phyloP scores from a whole-genome alignment of 2,797 vertebrate species.

The Paratrypauchen microcephalus region DNA sequence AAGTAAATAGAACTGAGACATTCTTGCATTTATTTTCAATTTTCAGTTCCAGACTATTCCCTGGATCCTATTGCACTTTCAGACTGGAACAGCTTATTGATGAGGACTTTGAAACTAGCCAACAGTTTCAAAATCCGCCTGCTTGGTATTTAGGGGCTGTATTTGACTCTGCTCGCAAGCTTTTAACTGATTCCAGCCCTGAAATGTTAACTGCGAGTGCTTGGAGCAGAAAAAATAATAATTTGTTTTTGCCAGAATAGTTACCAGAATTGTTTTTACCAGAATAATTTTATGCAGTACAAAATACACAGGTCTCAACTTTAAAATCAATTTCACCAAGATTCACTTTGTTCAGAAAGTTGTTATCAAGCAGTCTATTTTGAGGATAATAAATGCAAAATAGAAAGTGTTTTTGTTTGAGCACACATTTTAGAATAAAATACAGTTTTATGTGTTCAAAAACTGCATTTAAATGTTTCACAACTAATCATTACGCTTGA shows the following conservation, averaged over 20 bases:
- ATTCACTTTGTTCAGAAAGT: slow-evolving; percentile 7
- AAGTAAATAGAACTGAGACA: neutral
- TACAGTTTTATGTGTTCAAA: neutral
- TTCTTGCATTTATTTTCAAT: neutral
- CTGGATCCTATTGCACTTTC: slow-evolving; percentile 7
- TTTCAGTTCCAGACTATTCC: slow-evolving; percentile 5
- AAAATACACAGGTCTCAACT: slow-evolving; percentile 16
- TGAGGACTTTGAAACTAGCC: too few relatives aligned
- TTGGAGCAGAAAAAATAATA: slow-evolving; percentile 24
- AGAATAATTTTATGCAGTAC: slow-evolving; percentile 26
- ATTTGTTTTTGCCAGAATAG: too few relatives aligned
- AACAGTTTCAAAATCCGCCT: slow-evolving; percentile 4
- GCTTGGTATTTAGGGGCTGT: neutral
- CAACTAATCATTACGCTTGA: neutral
- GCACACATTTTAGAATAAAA: neutral
- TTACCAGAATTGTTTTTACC: slow-evolving; percentile 23
- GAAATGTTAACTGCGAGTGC: slow-evolving; percentile 41
- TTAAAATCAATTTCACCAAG: slow-evolving; percentile 3
- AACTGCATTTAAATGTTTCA: neutral
- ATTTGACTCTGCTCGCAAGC: slow-evolving; percentile 12
- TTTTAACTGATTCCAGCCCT: slow-evolving; percentile 21
- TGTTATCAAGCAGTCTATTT: neutral
- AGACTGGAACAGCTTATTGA: neutral
- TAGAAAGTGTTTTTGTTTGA: neutral
- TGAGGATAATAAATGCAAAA: neutral